Conservation (phyloP, 1,140 invertebrate genomes). For the Pomacea maculata region DNA sequence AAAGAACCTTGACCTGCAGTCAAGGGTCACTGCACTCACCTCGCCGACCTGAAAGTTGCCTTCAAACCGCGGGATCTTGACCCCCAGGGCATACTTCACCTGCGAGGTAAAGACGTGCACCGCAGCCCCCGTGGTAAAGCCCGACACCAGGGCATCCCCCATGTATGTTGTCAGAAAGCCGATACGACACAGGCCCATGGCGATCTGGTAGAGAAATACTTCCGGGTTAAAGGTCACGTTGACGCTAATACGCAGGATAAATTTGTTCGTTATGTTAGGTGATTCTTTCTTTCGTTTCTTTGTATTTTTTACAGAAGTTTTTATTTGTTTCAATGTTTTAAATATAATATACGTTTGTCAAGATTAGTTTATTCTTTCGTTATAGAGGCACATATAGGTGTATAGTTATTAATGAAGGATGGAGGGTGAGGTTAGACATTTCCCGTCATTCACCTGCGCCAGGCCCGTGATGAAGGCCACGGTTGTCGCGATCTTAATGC, state of each 20-base stretch:
- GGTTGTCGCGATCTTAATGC: conserved; percentile 46
- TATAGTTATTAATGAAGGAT: not conserved
- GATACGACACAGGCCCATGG: conserved; percentile 63
- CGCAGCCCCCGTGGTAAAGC: conserved; percentile 68
- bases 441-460: conserved; percentile 41
- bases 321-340: too few relatives aligned
- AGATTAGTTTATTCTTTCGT: not conserved
- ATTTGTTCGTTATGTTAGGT: too few relatives aligned
- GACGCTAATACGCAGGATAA: too few relatives aligned
- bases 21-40: conserved; percentile 33
- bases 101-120: conserved; percentile 68
- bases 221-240: conserved; percentile 13
- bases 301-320: too few relatives aligned
- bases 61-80: conserved; percentile 54
- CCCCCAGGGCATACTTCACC: conserved; percentile 65
- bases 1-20: too few relatives aligned
- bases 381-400: too few relatives aligned
- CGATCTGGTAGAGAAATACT: conserved; percentile 45
- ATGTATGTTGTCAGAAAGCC: conserved; percentile 68
- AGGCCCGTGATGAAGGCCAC: conserved; percentile 53
- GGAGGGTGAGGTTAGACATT: not conserved
- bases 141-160: conserved; percentile 67
- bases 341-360: not conserved
- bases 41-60: conserved; percentile 64
- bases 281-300: too few relatives aligned